Percentiles rank a stretch among this genome's conserved stretches.
These are phyloP conservation scores for Meteorus colon DNA, from an alignment of 2,888 invertebrate species.

Conservation along the genomic window DNA sequence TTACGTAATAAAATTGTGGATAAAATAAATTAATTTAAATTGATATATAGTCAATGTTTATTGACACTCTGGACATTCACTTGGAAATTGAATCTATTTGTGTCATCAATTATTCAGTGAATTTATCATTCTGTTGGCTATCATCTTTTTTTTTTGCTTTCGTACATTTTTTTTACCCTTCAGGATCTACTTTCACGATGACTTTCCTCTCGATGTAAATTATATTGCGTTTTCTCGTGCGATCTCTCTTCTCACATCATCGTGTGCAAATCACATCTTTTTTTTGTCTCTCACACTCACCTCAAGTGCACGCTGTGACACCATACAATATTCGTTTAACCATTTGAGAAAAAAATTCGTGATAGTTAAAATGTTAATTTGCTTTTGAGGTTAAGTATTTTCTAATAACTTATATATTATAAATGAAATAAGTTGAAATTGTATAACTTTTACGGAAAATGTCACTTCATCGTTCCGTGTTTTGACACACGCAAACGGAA, in stretches of 20 bases:
- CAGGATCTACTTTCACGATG: background rate
- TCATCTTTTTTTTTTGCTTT: background rate
- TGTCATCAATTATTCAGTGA: background rate
- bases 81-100: no score
- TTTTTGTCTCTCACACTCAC: background rate
- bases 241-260: slow-evolving; percentile 1
- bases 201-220: background rate
- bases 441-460: slow-evolving; percentile 10
- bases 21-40: background rate
- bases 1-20: background rate
- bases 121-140: background rate
- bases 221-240: background rate
- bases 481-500: slow-evolving; percentile 25
- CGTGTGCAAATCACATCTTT: background rate
- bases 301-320: background rate
- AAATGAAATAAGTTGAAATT: background rate
- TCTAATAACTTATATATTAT: background rate
- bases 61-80: no score
- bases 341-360: background rate
- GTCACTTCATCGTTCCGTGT: slow-evolving; percentile 31
- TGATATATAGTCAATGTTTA: background rate
- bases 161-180: background rate
- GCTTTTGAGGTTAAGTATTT: background rate
- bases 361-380: background rate
- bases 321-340: background rate